These are phyloP conservation scores for Aphaenogaster ashmeadi DNA, from an alignment of 1,140 invertebrate species.

Conservation along the genomic window DNA sequence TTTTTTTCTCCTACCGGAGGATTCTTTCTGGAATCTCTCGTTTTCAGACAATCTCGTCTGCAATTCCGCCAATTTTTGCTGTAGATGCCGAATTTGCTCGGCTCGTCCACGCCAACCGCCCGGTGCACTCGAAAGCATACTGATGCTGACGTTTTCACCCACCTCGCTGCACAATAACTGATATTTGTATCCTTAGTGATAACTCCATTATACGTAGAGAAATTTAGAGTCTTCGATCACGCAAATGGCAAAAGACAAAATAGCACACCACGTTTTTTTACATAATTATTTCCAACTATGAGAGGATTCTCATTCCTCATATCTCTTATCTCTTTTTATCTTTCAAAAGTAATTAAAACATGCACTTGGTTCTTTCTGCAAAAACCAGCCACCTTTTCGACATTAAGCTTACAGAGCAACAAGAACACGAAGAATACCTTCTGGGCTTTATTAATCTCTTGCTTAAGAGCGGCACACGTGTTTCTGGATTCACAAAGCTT, in stretches of 20 bases:
- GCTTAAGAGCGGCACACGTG: slow-evolving; percentile 89
- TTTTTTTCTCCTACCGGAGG: slow-evolving; percentile 47
- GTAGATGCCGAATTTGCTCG: slow-evolving; percentile 90
- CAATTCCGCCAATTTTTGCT: slow-evolving; percentile 89
- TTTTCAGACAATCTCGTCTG: slow-evolving; percentile 88
- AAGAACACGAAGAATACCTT: slow-evolving; percentile 74
- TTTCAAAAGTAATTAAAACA: slow-evolving; percentile 9
- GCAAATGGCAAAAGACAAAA: not conserved
- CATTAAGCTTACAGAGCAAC: not conserved
- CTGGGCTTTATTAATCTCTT: slow-evolving; percentile 87
- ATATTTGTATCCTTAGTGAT: slow-evolving; percentile 56
- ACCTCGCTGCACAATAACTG: slow-evolving; percentile 85
- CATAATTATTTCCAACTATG: not conserved
- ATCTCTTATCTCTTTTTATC: not conserved
- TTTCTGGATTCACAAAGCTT: slow-evolving; percentile 91
- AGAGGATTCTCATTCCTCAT: not conserved
- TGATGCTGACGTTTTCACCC: slow-evolving; percentile 88
- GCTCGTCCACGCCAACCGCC: slow-evolving; percentile 91
- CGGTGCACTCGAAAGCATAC: slow-evolving; percentile 85
- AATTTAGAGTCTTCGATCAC: not conserved
- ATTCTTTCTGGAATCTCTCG: slow-evolving; percentile 61
- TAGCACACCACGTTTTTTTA: not conserved
- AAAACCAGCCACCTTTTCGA: not conserved
- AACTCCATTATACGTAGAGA: not conserved
- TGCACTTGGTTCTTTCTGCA: not conserved